Conservation (phyloP, 2,888 invertebrate species). For the Chrysolina oricalcia region DNA sequence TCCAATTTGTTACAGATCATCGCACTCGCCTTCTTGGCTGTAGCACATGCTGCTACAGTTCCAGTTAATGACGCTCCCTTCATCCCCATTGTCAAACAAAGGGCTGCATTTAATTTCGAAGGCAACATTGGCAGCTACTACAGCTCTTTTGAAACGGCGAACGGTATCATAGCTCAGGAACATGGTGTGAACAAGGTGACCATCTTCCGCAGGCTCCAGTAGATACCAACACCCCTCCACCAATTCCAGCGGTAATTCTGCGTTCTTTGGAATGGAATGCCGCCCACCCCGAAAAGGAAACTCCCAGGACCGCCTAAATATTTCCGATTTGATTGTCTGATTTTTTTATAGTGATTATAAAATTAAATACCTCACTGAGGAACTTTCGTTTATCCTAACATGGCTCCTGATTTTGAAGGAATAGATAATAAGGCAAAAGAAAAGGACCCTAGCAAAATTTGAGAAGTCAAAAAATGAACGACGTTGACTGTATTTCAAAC, state of each 20-base stretch:
- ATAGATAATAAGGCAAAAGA: no score
- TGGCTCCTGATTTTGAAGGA: no score
- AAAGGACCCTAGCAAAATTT: no score
- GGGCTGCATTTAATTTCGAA: conserved; percentile 71
- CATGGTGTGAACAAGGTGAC: conserved; percentile 69
- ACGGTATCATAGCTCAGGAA: conserved; percentile 71
- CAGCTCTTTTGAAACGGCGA: conserved; percentile 73
- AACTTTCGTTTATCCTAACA: no score
- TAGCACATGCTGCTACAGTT: conserved; percentile 61
- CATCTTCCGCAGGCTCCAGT: conserved; percentile 75
- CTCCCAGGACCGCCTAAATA: conserved; percentile 1
- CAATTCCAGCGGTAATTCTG: conserved; percentile 80
- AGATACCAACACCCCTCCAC: conserved; percentile 81
- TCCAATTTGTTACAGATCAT: conserved; percentile 55
- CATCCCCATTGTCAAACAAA: conserved; percentile 60
- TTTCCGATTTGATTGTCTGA: conserved; percentile 13
- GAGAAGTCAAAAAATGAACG: no score
- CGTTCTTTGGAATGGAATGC: conserved; percentile 79
- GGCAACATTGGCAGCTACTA: conserved; percentile 72
- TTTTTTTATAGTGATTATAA: background rate
- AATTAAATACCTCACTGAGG: no score
- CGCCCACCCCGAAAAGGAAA: conserved; percentile 72
- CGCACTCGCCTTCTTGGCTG: conserved; percentile 57
- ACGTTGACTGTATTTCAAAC: no score
- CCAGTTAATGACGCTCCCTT: conserved; percentile 46